Evolutionary conservation across 1,140 invertebrate genomes (phyloP).

Genomic region (Harpegnathos saltator): DNA sequence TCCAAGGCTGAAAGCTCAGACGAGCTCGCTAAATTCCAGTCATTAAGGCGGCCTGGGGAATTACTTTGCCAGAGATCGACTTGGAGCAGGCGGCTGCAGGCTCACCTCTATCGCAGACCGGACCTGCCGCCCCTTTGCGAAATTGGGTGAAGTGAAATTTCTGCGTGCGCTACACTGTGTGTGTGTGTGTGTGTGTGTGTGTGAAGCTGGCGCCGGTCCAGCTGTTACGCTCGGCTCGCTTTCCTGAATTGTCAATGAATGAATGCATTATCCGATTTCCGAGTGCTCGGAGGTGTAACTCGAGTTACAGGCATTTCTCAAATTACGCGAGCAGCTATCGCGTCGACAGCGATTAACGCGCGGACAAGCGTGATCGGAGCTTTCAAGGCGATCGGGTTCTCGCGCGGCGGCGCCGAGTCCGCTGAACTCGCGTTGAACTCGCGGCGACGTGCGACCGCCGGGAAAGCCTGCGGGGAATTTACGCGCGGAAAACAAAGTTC

Average conservation of each 20-base stretch:
- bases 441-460: no score
- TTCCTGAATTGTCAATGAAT: slow-evolving; percentile 54
- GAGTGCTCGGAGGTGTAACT: slow-evolving; percentile 28
- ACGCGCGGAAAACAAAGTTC: not conserved
- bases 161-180: not conserved
- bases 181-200: no score
- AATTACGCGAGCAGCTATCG: slow-evolving; percentile 32
- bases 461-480: no score
- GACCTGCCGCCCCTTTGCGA: no score
- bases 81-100: no score
- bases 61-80: no score
- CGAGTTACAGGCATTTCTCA: slow-evolving; percentile 43
- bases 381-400: not conserved
- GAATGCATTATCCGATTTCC: slow-evolving; percentile 54
- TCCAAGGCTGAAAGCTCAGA: no score
- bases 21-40: no score
- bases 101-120: no score
- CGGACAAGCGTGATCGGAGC: not conserved
- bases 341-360: slow-evolving; percentile 36
- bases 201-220: slow-evolving; percentile 64
- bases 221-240: slow-evolving; percentile 23
- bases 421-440: not conserved
- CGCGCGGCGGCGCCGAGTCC: not conserved
- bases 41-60: no score
- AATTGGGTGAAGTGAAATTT: slow-evolving; percentile 34